Base-by-base conservation (phyloP, 2,888 invertebrate species). In the Polydrusus pterygomalis region DNA sequence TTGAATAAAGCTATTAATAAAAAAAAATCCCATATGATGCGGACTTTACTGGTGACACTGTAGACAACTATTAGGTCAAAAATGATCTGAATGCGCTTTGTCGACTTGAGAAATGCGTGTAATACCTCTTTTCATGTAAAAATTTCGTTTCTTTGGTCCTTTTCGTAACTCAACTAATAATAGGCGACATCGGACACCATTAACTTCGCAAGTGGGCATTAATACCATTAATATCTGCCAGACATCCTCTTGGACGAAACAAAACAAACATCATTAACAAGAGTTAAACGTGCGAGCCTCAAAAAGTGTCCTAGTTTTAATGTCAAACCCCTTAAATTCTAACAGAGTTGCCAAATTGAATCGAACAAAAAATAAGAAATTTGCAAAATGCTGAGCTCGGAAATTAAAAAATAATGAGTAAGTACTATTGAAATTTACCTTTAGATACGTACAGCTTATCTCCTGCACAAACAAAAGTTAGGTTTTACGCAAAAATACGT, bases 211-310 rank as follows among this genome's bases (percentile, higher is more conserved):
- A 71, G 75, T 71, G 71, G 71, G 62, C 70, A 62, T 77, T 78
- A 76, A 79, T 79, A 77, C 75, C 80, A 80, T 80, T 75, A 80
- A 79, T 80, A 78, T 77, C 73, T 77, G 79, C 78, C 80, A 78
- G 65, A 75, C 70, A 70, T 74, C 77, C 77, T 79, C 71, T 79
- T 77, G 45, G 74, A 68, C 69, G 65, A 68, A 70, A 81, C 80
- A 81, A 81, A 78, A 74, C 45, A 75, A 71, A 80, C 80, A 80
- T 76, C 79, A 81, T 80, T 80, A 81, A 79, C 80, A 79, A 68
- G 74, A 78, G 76, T 78, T 80, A 78, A 71, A 75, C 68, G 68
- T 71, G 54, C 68, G 40, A 40, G 75, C 65, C 30, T 20, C 58
- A 13, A 15, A 47, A 47, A 30, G 51, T 68, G 63, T 58, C 30